These are phyloP conservation scores for Chaenocephalus aceratus DNA, from an alignment of 2,113 vertebrate species.

Conservation along the genomic window DNA sequence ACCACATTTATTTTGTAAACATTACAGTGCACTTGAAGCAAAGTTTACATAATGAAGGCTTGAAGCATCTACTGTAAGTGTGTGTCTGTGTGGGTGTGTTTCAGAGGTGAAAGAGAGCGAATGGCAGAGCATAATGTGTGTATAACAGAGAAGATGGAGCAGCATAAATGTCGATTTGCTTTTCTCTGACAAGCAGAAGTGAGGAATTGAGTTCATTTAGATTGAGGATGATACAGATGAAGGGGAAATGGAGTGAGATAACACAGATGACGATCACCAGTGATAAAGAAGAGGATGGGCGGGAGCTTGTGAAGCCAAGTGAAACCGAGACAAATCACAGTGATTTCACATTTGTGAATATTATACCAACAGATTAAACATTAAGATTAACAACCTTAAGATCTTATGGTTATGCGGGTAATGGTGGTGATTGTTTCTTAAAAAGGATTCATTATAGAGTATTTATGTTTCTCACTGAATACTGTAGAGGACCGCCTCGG, in stretches of 20 bases:
- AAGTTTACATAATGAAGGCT: conserved; percentile 31
- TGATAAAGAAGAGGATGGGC: neutral
- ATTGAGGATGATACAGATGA: conserved; percentile 41
- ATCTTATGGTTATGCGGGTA: neutral
- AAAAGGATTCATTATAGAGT: neutral
- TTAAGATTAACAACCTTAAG: neutral
- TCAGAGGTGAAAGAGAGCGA: conserved; percentile 2
- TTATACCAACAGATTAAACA: neutral
- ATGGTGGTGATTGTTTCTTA: neutral
- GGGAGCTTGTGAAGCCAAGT: conserved; percentile 17
- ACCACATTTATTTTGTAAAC: conserved; percentile 25
- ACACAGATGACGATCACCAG: conserved; percentile 31
- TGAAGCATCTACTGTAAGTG: conserved; percentile 6
- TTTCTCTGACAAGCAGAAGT: conserved; percentile 33
- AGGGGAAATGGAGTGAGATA: conserved; percentile 38
- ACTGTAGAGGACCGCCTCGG: neutral
- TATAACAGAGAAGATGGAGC: conserved; percentile 13
- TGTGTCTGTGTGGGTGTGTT: conserved; percentile 31
- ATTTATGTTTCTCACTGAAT: conserved; percentile 1
- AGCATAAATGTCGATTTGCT: conserved; percentile 29
- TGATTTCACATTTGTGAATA: neutral
- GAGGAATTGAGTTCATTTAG: conserved; percentile 49
- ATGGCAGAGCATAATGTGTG: conserved; percentile 16
- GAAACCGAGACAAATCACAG: conserved; percentile 39
- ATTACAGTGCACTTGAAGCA: conserved; percentile 7